Evolutionary conservation across 2,888 invertebrate species (phyloP), one percentile per base, ranked within the genome.

Genomic region (Eupithecia insigniata): DNA sequence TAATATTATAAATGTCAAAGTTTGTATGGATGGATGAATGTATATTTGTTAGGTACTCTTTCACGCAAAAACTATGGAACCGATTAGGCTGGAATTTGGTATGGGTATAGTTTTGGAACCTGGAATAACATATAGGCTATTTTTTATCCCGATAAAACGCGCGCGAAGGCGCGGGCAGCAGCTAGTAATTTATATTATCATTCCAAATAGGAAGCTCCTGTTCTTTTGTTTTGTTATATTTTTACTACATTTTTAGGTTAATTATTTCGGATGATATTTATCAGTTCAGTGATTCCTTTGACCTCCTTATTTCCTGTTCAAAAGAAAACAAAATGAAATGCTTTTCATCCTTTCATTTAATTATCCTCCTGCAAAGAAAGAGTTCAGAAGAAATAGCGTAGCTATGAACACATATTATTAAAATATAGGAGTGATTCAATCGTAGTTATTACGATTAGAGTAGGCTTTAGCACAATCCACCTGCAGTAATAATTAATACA

Each of bases 301-400:
- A 72, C 58, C 46, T 72, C 30, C 16, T 22, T 69, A 58, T 16
- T 70, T 51, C 60, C 62, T 67, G 70, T 74, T 78, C 69, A 74
- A 34, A 69, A 70, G 76, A 78, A 82, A 82, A 81, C 75, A 82
- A 85, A 81, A 51, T 51, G n/a, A 22, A 51, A 51, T 51, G 8
- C 80, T 80, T 72, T 74, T 68, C 72, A 80, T 84, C 80, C 81
- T 84, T 85, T 83, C 86, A 89, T 89, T 88, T 83, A 84, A 22
- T 62, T 62, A 84, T 86, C n/a, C n/a, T 86, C 81, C 84, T 85
- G 86, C 85, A 85, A 85, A 83, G 84, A 82, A 84, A 84, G 81
- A 78, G 76, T 78, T 67, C 80, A 75, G 79, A 80, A 79, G 80
- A 83, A 70, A 73, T 71, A 71, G 81, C 79, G 80, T 68, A 32